Conservation (phyloP, 2,113 vertebrate species). For the Hiodon tergisus region DNA sequence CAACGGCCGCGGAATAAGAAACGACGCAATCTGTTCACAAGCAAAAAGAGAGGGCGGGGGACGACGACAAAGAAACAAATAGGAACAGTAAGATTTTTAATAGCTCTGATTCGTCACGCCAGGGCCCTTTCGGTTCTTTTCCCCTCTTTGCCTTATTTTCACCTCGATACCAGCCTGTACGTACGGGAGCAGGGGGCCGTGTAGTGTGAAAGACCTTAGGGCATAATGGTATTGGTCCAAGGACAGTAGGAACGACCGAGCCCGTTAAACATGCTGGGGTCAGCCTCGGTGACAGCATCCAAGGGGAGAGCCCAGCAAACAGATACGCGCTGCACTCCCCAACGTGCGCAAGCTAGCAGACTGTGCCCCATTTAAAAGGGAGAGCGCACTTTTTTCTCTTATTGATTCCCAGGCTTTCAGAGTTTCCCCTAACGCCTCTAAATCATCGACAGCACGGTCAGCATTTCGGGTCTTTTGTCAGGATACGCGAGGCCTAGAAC, state of each 20-base stretch:
- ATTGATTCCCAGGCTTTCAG: background rate
- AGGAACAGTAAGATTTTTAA: conserved; percentile 22
- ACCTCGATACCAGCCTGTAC: background rate
- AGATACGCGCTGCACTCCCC: background rate
- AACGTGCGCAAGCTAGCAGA: background rate
- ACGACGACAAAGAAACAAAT: background rate
- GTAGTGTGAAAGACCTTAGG: background rate
- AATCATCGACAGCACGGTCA: background rate
- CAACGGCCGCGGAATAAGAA: conserved; percentile 7
- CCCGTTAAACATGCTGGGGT: background rate
- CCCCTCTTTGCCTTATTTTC: background rate
- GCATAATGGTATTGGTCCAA: background rate
- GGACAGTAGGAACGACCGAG: background rate
- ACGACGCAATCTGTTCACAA: conserved; percentile 21
- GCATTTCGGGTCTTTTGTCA: background rate
- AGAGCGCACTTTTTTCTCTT: background rate
- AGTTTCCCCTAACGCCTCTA: conserved; percentile 5
- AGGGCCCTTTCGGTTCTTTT: background rate
- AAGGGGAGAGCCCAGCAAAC: background rate
- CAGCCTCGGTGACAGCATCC: background rate
- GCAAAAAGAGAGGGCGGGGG: background rate
- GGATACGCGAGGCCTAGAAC: background rate
- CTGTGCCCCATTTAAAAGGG: background rate
- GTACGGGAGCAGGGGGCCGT: background rate
- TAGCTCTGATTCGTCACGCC: conserved; percentile 6